Evolutionary conservation across 2,113 vertebrate species (phyloP).

Genomic region (Orthonyx spaldingii): DNA sequence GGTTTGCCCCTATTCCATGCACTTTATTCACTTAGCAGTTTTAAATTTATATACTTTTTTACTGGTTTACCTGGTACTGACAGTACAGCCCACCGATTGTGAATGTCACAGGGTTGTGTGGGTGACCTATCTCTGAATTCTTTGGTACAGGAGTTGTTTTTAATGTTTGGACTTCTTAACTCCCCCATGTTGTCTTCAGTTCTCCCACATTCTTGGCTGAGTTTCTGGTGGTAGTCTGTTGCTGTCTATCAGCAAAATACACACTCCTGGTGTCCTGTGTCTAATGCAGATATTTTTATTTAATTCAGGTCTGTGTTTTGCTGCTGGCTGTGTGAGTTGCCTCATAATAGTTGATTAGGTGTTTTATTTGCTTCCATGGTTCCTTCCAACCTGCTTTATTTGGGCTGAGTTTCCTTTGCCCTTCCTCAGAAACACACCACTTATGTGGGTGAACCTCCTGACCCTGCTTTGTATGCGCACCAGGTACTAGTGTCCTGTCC

Average conservation of each 20-base stretch:
- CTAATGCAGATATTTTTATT: not conserved
- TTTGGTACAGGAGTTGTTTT: not conserved
- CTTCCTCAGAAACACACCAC: not conserved
- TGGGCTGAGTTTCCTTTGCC: not conserved
- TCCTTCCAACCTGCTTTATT: not conserved
- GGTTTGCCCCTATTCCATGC: not conserved
- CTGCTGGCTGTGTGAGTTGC: not conserved
- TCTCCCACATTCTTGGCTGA: not conserved
- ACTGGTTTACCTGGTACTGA: not conserved
- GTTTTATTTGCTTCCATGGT: not conserved
- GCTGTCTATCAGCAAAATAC: constrained; percentile 24
- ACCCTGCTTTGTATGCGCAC: not conserved
- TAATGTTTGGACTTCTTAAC: not conserved
- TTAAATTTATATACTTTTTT: not conserved
- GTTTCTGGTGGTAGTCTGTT: not conserved
- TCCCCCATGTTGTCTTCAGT: not conserved
- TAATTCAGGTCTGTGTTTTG: not conserved
- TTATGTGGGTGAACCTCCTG: not conserved
- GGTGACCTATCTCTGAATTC: not conserved
- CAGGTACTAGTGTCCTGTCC: not conserved
- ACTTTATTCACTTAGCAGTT: not conserved
- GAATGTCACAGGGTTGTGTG: not conserved
- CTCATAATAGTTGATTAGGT: not conserved
- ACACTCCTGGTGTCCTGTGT: not conserved
- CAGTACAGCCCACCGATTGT: not conserved